Base-by-base conservation (phyloP, 2,888 invertebrate species). In the Ophioninae sp. region DNA sequence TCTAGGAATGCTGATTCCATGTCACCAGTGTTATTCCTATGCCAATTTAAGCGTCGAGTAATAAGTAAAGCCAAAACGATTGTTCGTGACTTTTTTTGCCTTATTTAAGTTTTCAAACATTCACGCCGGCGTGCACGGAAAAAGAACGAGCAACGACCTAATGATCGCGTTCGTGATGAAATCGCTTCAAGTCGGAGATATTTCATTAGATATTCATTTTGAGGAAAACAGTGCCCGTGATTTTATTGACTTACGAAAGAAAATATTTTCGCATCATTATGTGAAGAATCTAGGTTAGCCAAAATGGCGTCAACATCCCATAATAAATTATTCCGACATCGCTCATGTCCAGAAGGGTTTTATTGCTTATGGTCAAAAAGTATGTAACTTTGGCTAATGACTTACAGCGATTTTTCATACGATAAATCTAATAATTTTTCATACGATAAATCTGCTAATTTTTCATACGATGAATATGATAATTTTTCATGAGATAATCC, bases 241-340 rank as follows among this genome's bases (percentile, higher is more conserved):
- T 51, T 68, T 51, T 10, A 68, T 51, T 68, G 13, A 10, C 51
- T 68, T 51, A 13, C 3, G 51, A 13, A 2, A 6, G 51, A 51
- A 51, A 3, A 51, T 17, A 51, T 51, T 2, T 17, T 17, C 5
- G 51, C 44, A 51, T 30, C 17, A 30, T 3, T 0, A 23, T 23
- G 17, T 37, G 30, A 58, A n/a, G 22, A 17, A 51, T 13, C 51
- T 51, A 51, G 51, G 23, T 23, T 51, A 51, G 58, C 30, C 6
- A 30, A 20, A 71, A 71, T 71, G 30, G 23, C 56, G 58, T 37
- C 30, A 37, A 58, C 30, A 71, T 71, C 23, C 51, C 56, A 37
- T 20, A 71, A 71, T 37, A 71, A 20, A 58, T 58, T 10, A 71
- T 51, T 37, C 8, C 23, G 9, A 20, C 37, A 37, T 6, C 71